phyloP scores from a whole-genome alignment of 2,113 vertebrate species.

The Nestor notabilis region DNA sequence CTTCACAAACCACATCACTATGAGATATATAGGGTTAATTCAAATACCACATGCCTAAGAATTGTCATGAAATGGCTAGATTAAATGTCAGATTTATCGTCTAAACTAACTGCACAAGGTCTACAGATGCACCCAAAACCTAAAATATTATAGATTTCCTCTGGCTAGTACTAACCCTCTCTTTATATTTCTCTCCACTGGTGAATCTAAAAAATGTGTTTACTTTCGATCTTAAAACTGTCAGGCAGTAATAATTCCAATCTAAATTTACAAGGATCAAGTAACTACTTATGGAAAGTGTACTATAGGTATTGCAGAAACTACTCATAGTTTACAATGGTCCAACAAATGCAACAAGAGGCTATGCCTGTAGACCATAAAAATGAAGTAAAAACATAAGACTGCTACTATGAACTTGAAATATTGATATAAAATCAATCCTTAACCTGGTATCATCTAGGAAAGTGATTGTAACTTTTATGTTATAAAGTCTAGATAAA shows the following conservation, averaged over 20 bases:
- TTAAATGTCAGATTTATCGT: neutral
- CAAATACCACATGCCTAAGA: neutral
- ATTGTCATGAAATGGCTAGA: neutral
- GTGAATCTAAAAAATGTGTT: neutral
- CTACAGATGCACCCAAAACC: neutral
- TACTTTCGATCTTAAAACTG: conserved; percentile 26
- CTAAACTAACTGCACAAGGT: neutral
- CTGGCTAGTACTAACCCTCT: neutral
- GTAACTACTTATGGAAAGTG: neutral
- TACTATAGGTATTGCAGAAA: neutral
- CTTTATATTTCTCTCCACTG: neutral
- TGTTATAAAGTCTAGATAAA: neutral
- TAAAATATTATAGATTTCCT: neutral
- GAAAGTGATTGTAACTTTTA: neutral
- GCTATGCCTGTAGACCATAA: neutral
- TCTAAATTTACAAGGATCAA: conserved; percentile 17
- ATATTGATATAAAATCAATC: neutral
- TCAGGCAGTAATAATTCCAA: conserved; percentile 19
- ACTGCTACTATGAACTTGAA: neutral
- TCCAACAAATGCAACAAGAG: neutral
- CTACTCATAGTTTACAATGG: neutral
- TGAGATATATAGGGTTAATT: neutral
- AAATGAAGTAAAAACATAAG: neutral
- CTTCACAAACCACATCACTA: neutral
- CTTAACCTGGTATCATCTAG: neutral